These are phyloP conservation scores for Adrianichthys oophorus DNA, from an alignment of 2,797 vertebrate genomes.

Conservation along the genomic window DNA sequence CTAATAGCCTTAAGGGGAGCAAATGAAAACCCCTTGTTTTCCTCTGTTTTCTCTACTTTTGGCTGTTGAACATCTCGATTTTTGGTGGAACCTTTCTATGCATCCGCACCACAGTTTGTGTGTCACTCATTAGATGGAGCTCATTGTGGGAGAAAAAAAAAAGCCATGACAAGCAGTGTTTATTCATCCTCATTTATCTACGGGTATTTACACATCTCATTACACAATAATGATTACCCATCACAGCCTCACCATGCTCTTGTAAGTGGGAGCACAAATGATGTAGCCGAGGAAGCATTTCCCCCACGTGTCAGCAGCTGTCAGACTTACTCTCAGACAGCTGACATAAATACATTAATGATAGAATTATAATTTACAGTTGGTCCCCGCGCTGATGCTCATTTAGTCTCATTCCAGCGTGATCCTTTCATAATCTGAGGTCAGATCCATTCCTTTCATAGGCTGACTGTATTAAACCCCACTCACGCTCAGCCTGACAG, in stretches of 20 bases:
- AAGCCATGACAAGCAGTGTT: slow-evolving; percentile 34
- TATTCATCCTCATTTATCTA: slow-evolving; percentile 52
- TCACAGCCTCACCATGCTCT: slow-evolving; percentile 15
- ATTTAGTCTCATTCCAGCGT: slow-evolving; percentile 13
- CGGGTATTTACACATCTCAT: slow-evolving; percentile 55
- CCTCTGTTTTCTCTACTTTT: slow-evolving; percentile 26
- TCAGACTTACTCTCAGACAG: slow-evolving; percentile 39
- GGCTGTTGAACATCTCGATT: slow-evolving; percentile 40
- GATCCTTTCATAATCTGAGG: slow-evolving; percentile 27
- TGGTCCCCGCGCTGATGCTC: slow-evolving; percentile 8
- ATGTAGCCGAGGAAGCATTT: slow-evolving; percentile 23
- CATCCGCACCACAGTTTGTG: slow-evolving; percentile 9
- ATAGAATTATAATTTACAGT: slow-evolving; percentile 2
- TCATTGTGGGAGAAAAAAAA: slow-evolving; percentile 15
- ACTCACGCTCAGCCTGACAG: slow-evolving; percentile 4
- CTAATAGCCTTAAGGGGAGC: slow-evolving; percentile 68
- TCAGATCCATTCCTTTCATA: slow-evolving; percentile 8
- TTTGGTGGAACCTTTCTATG: slow-evolving; percentile 35
- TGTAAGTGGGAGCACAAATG: slow-evolving; percentile 21
- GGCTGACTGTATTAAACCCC: slow-evolving; percentile 1
- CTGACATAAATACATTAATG: slow-evolving; percentile 14
- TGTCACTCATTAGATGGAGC: slow-evolving; percentile 29
- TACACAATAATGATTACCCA: slow-evolving; percentile 41
- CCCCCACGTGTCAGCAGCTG: slow-evolving; percentile 26
- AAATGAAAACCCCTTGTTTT: slow-evolving; percentile 26